Conservation (phyloP, 35 echinoderm and acorn worm species). For the Ophiothrix spiculata region DNA sequence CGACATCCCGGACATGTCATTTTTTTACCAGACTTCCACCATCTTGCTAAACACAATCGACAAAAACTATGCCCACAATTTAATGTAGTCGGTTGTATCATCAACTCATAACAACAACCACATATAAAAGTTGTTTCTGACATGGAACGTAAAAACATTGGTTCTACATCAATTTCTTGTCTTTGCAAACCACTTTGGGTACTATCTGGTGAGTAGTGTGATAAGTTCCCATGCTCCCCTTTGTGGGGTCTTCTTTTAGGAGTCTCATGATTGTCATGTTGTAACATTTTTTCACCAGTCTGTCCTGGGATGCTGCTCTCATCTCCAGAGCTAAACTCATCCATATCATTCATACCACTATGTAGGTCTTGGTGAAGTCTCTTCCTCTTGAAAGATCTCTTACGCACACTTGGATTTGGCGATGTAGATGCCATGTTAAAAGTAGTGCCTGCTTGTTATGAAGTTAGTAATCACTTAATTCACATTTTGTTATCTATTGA, state of each 20-base stretch:
- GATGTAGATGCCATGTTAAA: too few species aligned
- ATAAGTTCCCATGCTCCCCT: neutral
- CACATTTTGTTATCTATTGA: too few species aligned
- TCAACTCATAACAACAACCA: conserved; percentile 92
- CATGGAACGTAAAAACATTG: conserved; percentile 1
- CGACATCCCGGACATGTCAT: conserved; percentile 88
- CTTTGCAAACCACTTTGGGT: neutral
- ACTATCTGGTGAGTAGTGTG: neutral
- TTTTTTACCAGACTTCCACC: conserved; percentile 82
- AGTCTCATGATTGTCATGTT: neutral
- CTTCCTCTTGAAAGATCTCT: too few species aligned
- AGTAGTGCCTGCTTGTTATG: too few species aligned
- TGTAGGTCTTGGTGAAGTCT: too few species aligned
- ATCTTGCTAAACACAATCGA: conserved; percentile 84
- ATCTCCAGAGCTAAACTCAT: neutral
- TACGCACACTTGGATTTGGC: too few species aligned
- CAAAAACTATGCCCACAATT: conserved; percentile 97
- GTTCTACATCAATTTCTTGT: neutral
- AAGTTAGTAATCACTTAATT: too few species aligned
- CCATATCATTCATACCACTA: too few species aligned
- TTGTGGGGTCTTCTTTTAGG: neutral
- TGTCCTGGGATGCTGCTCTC: neutral
- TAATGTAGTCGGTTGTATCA: conserved; percentile 91
- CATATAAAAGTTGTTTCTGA: conserved; percentile 72
- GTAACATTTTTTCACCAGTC: neutral